Evolutionary conservation across 2,113 vertebrate genomes (phyloP).

Genomic region (Dissostichus mawsoni): DNA sequence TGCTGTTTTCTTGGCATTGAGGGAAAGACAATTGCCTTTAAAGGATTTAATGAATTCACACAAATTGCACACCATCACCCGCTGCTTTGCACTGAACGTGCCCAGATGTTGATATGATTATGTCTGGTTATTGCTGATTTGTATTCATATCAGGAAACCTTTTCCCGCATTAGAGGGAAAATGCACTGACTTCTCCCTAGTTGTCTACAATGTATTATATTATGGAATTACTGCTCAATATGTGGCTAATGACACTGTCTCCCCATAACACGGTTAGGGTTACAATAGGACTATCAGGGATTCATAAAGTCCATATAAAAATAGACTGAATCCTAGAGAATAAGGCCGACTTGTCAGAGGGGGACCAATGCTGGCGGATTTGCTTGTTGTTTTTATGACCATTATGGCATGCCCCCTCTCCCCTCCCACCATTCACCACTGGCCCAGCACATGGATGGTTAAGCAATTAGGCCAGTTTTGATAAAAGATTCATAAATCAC

Average conservation of each 20-base stretch:
- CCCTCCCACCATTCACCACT: slow-evolving; percentile 55
- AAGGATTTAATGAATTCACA: neutral
- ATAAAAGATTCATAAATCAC: slow-evolving; percentile 84
- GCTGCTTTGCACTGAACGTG: slow-evolving; percentile 18
- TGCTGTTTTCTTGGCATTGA: slow-evolving; percentile 9
- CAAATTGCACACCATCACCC: neutral
- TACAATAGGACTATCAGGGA: neutral
- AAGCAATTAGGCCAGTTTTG: slow-evolving; percentile 85
- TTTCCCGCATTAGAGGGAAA: neutral
- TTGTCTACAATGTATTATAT: neutral
- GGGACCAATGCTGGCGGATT: slow-evolving; percentile 31
- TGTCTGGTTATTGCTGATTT: slow-evolving; percentile 33
- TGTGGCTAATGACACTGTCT: slow-evolving; percentile 5
- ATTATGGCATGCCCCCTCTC: slow-evolving; percentile 39
- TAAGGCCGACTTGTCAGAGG: slow-evolving; percentile 31
- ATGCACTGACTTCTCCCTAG: neutral
- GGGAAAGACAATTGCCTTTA: neutral
- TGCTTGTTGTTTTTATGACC: slow-evolving; percentile 72
- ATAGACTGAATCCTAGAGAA: neutral
- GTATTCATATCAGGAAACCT: slow-evolving; percentile 11
- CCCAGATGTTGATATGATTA: slow-evolving; percentile 34
- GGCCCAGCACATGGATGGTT: slow-evolving; percentile 78
- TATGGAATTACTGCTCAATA: neutral
- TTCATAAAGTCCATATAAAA: slow-evolving; percentile 14
- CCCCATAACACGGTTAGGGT: neutral